phyloP scores from a whole-genome alignment of 2,797 vertebrate genomes.

The Orestias chungarensis region DNA sequence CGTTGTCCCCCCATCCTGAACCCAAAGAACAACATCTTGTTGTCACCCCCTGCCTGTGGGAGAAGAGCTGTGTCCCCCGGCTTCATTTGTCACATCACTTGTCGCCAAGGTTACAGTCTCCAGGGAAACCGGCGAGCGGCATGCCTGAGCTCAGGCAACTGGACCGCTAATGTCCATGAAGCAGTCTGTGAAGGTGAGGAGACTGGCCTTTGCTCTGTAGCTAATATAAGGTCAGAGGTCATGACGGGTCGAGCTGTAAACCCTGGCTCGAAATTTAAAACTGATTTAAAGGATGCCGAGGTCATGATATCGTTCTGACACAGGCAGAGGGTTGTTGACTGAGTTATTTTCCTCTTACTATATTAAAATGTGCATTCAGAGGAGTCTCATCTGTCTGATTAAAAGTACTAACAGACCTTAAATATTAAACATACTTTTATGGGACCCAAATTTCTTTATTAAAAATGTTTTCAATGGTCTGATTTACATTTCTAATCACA shows the following conservation, averaged over 20 bases:
- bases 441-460: not conserved
- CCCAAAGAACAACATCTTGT: constrained; percentile 78
- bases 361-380: not conserved
- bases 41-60: constrained; percentile 85
- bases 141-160: constrained; percentile 88
- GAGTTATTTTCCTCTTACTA: not conserved
- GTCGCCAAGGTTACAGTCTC: constrained; percentile 86
- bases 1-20: constrained; percentile 82
- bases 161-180: constrained; percentile 85
- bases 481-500: not conserved
- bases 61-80: constrained; percentile 79
- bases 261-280: not conserved
- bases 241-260: constrained; percentile 11
- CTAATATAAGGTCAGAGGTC: constrained; percentile 15
- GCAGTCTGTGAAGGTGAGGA: constrained; percentile 87
- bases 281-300: not conserved
- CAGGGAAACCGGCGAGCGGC: constrained; percentile 82
- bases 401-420: not conserved
- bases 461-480: not conserved
- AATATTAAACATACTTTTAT: not conserved
- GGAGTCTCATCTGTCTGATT: not conserved
- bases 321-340: not conserved
- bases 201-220: constrained; percentile 3
- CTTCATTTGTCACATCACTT: constrained; percentile 84
- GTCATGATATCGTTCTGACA: no score